Evolutionary conservation across 2,797 vertebrate genomes (phyloP), one percentile per base, ranked within the genome.

Genomic region (Taeniopygia guttata): DNA sequence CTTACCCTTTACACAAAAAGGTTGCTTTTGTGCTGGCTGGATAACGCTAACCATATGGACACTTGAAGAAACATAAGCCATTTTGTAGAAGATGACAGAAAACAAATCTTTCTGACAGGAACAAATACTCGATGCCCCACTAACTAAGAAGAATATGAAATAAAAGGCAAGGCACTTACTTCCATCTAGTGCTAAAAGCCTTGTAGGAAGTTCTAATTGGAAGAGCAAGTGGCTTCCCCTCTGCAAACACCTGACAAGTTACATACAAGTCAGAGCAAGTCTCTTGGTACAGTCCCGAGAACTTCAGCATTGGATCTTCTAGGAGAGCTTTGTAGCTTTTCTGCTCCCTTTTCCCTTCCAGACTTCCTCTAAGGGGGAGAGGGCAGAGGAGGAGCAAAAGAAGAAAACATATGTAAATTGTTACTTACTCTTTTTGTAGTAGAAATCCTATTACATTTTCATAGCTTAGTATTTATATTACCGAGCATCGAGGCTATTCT

Each of bases 171-270:
- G 38, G 19, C 38, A 98, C 99, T 99, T 98, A 99, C 99, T 99
- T 99, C 99, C 99, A 99, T 36, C 99, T 98, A 49, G 99, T 99
- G 97, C 99, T 99, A 97, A 99, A 99, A 5, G 99, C 99, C 96
- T 99, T 99, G 97, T 99, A 99, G 4, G 99, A 99, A 27, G 99
- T 99, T 95, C 99, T 99, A 67, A 99, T 99, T 1, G 99, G 99
- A 75, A 99, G 97, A 11, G 99, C 99, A 20, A 99, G 97, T 58
- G 99, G 99, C 32, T 99, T 99, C 20, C 99, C 99, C 95, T 99
- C 99, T 23, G 99, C 99, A 92, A 99, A 99, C 96, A 99, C 99
- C 97, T 99, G 99, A 94, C 99, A 99, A 73, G 99, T 99, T 76
- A 99, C 99, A 43, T 99, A 99, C 40, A 99, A 98, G 95, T 99